Evolutionary conservation across 2,888 invertebrate genomes (phyloP), one percentile per base, ranked within the genome.

Genomic region (Mellilla xanthometata): DNA sequence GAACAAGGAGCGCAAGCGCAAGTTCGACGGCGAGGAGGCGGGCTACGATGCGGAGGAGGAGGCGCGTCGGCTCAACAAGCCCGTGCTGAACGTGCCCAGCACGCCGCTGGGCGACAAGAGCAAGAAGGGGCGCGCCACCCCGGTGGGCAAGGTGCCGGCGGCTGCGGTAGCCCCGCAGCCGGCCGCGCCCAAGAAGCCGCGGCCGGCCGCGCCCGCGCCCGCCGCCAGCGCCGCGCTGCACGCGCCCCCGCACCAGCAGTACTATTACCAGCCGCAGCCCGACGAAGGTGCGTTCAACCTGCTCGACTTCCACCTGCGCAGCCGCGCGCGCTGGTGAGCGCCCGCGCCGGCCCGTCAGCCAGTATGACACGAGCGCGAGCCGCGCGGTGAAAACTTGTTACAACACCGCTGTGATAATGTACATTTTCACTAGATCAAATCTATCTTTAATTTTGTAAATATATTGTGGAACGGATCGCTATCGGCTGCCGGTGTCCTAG

Each of bases 1-100:
- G 59, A 93, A 94, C 42, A 95, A 94, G 70, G 94, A 94, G 64
- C 81, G 94, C 46, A 94, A 94, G 75, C 91, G 92, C 61, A 91
- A 92, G 64, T 93, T 93, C 58, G 93, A 94, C 58, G 92, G 92
- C 66, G 91, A 91, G 12, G 93, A 94, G 60, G 90, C 92, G 56
- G 91, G 91, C 8, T 92, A 92, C 63, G 93, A 93, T 41, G 93
- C 93, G 47, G 81, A 86, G 57, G 82, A 90, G 72, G 83, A 91
- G 63, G 90, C 86, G 53, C 69, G 90, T 52, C 72, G 90, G 67
- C 70, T 86, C 51, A 85, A 84, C 62, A 88, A 89, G 76, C 87
- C 90, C 35, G 90, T 90, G 66, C 79, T 90, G 42, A 88, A 89
- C 62, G 90, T 90, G 77, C 90, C 90, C 54, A 85, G 83, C 60